A percentile compares a stretch with the other conserved stretches of the same genome.
Evolutionary conservation across 2,888 invertebrate species (phyloP).

Genomic region (Margaritifera margaritifera): DNA sequence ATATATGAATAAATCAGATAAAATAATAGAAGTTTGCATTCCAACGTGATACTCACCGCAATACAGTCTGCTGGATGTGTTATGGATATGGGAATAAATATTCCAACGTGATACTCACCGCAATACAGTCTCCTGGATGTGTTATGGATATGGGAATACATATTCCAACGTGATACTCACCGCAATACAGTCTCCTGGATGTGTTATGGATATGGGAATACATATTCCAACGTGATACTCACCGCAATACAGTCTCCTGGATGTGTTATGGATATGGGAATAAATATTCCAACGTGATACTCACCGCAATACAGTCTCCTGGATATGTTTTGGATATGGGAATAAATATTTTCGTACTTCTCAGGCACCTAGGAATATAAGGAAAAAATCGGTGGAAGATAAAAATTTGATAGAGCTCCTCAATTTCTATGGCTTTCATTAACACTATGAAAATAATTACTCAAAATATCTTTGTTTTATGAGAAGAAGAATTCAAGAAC

Average conservation of each 20-base stretch:
- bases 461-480: no score
- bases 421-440: no score
- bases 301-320: conserved; percentile 44
- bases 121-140: conserved; percentile 36
- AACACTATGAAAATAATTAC: no score
- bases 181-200: conserved; percentile 39
- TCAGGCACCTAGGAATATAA: conserved; percentile 34
- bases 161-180: conserved; percentile 36
- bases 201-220: conserved; percentile 40
- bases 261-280: conserved; percentile 32
- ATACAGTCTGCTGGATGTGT: conserved; percentile 32
- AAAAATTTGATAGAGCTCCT: no score
- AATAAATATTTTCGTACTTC: conserved; percentile 38
- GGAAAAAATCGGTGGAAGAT: no score
- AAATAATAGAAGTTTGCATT: no score
- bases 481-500: no score
- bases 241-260: conserved; percentile 45
- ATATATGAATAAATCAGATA: no score
- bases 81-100: conserved; percentile 40
- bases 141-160: conserved; percentile 41
- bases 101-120: conserved; percentile 41
- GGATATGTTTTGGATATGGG: conserved; percentile 32
- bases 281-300: conserved; percentile 29
- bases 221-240: conserved; percentile 26
- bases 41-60: conserved; percentile 30